These are phyloP conservation scores for Calameuta pallipes DNA, from an alignment of 2,888 invertebrate genomes.

Conservation along the genomic window DNA sequence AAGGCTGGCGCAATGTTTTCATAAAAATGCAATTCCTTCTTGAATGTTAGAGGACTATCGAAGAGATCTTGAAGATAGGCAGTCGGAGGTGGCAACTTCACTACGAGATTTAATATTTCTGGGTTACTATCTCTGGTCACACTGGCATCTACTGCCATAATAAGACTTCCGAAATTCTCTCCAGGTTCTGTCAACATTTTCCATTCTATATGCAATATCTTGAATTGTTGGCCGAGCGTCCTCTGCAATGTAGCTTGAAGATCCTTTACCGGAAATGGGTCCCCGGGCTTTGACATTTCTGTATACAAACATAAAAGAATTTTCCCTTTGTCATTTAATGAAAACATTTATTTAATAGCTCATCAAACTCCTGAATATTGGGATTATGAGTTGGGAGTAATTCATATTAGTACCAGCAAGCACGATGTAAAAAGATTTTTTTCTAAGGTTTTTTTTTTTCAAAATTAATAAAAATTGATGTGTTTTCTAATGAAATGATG, in stretches of 20 bases:
- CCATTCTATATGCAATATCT: conserved; percentile 51
- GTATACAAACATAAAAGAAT: too few relatives aligned
- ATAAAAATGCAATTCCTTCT: conserved; percentile 60
- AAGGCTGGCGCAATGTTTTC: conserved; percentile 49
- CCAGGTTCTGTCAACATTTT: conserved; percentile 60
- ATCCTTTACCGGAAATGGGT: conserved; percentile 45
- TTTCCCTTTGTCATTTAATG: too few relatives aligned
- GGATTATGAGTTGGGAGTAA: too few relatives aligned
- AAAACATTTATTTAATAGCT: too few relatives aligned
- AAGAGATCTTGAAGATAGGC: conserved; percentile 54
- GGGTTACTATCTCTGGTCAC: conserved; percentile 33
- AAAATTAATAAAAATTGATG: too few relatives aligned
- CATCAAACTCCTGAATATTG: too few relatives aligned
- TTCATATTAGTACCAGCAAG: too few relatives aligned
- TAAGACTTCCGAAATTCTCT: conserved; percentile 62
- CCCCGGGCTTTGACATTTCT: conserved; percentile 40
- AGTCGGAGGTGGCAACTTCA: conserved; percentile 59
- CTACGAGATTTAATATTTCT: conserved; percentile 50
- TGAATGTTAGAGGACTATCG: conserved; percentile 57
- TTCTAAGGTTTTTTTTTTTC: too few relatives aligned
- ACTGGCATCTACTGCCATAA: conserved; percentile 50
- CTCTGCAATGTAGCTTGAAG: conserved; percentile 45
- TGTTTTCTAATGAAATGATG: too few relatives aligned
- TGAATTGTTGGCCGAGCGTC: conserved; percentile 38
- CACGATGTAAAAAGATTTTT: too few relatives aligned